A percentile compares a stretch with the other conserved stretches of the same genome.
Conservation (phyloP, 2,113 vertebrate species). For the Fregetta grallaria region DNA sequence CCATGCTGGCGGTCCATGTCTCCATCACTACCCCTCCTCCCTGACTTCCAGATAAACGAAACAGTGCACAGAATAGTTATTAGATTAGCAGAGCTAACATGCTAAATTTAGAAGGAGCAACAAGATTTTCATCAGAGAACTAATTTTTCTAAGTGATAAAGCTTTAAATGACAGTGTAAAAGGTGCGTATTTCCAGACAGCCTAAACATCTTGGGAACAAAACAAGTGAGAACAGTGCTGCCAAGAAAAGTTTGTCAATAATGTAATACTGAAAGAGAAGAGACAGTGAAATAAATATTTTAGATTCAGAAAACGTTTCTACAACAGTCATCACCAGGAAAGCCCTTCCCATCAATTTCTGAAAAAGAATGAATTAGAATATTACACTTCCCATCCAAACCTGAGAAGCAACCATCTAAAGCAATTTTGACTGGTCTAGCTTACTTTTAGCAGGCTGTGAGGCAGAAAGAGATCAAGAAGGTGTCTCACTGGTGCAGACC, state of each 20-base stretch:
- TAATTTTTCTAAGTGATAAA: background rate
- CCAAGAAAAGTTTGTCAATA: background rate
- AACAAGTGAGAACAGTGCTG: background rate
- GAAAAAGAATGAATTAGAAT: background rate
- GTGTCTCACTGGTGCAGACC: background rate
- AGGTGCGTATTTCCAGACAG: background rate
- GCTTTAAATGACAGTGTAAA: background rate
- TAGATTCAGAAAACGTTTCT: background rate
- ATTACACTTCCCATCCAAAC: background rate
- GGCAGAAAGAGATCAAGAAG: background rate
- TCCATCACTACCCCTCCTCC: background rate
- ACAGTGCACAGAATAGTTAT: background rate
- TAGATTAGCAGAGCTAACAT: background rate
- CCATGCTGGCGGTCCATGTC: background rate
- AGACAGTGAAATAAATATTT: background rate
- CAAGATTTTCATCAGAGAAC: background rate
- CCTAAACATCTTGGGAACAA: background rate
- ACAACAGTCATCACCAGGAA: background rate
- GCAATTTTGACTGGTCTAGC: background rate
- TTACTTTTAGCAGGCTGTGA: background rate
- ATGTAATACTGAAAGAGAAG: background rate
- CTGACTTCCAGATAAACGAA: background rate
- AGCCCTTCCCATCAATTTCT: background rate
- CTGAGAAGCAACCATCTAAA: background rate
- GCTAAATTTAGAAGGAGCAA: background rate